phyloP scores from a whole-genome alignment of 2,888 invertebrate genomes.

The Tiphia femorata region DNA sequence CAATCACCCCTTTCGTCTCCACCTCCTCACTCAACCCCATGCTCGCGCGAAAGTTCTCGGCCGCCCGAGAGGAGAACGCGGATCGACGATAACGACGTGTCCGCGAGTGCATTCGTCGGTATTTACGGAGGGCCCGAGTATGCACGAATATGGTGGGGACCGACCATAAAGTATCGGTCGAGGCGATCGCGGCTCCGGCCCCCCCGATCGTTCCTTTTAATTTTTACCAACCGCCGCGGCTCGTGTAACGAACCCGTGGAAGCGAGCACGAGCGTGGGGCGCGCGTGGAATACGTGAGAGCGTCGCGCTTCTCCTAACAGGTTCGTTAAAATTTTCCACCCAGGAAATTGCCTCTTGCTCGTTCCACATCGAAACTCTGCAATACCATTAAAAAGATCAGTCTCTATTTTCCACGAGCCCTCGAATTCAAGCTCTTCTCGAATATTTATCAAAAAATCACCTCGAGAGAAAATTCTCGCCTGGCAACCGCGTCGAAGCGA shows the following conservation, averaged over 20 bases:
- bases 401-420: too few relatives aligned
- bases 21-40: not conserved
- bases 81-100: slow-evolving; percentile 28
- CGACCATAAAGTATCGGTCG: slow-evolving; percentile 14
- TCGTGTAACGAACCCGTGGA: not conserved
- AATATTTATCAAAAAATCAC: too few relatives aligned
- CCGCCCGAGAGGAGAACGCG: not conserved
- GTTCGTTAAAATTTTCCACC: too few relatives aligned
- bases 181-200: slow-evolving; percentile 18
- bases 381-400: too few relatives aligned
- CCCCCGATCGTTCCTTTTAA: slow-evolving; percentile 2
- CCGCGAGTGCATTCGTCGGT: slow-evolving; percentile 11
- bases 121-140: slow-evolving; percentile 23
- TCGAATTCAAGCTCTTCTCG: too few relatives aligned
- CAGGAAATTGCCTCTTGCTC: too few relatives aligned
- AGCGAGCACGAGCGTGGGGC: not conserved
- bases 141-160: slow-evolving; percentile 15
- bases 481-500: too few relatives aligned
- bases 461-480: too few relatives aligned
- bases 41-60: not conserved
- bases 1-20: not conserved
- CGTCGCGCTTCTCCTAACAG: too few relatives aligned
- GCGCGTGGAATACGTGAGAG: not conserved
- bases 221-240: not conserved
- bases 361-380: too few relatives aligned